Conservation (phyloP, 2,113 vertebrate genomes). For the Pseudorectes ferrugineus region DNA sequence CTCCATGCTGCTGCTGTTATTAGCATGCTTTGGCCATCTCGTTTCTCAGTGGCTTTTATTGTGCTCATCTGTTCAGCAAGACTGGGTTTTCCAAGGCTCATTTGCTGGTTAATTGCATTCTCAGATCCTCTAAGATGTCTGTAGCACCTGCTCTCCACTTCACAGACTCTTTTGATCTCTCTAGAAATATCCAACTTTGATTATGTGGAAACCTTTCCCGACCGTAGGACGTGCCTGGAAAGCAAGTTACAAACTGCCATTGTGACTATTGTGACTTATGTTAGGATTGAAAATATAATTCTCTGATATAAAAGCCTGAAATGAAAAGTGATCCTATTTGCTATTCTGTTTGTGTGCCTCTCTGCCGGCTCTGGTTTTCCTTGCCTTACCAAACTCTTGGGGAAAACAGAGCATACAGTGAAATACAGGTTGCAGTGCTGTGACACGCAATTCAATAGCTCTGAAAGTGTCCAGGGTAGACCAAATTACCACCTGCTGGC, state of each 20-base stretch:
- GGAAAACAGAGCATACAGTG: not conserved
- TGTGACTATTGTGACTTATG: slow-evolving; percentile 34
- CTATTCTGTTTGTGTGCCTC: not conserved
- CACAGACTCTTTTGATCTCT: slow-evolving; percentile 71
- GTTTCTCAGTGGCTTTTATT: slow-evolving; percentile 64
- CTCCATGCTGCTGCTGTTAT: slow-evolving; percentile 56
- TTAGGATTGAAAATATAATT: slow-evolving; percentile 23
- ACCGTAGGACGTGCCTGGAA: slow-evolving; percentile 57
- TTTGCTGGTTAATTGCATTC: slow-evolving; percentile 81
- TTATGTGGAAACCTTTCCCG: slow-evolving; percentile 70
- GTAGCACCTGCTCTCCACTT: slow-evolving; percentile 76
- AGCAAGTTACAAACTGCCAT: slow-evolving; percentile 52
- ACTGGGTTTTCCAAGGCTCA: slow-evolving; percentile 67
- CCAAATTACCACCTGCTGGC: not conserved
- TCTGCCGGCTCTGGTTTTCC: not conserved
- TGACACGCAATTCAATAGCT: not conserved
- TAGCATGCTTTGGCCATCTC: slow-evolving; percentile 51
- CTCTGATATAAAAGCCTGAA: not conserved
- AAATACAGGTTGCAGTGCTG: not conserved
- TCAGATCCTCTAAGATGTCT: slow-evolving; percentile 73
- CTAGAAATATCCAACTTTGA: slow-evolving; percentile 75
- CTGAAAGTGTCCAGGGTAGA: not conserved
- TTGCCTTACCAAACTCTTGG: not conserved
- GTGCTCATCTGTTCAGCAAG: slow-evolving; percentile 69
- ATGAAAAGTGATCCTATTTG: not conserved